These are phyloP conservation scores for Stomatorhinus ivindoensis DNA, from an alignment of 2,113 vertebrate genomes.

Conservation along the genomic window DNA sequence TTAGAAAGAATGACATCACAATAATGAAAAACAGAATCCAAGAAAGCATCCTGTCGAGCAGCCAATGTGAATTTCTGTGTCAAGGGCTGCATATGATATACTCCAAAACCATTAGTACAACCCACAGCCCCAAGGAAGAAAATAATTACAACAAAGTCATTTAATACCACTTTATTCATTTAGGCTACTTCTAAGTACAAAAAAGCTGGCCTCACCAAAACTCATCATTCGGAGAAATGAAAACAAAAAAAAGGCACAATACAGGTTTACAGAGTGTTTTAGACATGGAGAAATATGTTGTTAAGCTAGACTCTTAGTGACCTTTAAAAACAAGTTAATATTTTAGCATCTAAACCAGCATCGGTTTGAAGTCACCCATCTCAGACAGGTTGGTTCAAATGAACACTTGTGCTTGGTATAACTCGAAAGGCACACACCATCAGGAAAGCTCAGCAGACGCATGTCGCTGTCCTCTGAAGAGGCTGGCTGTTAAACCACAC, in stretches of 20 bases:
- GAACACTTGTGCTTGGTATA: not conserved
- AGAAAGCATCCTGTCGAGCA: not conserved
- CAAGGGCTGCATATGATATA: not conserved
- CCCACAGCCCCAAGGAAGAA: not conserved
- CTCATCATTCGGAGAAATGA: slow-evolving; percentile 67
- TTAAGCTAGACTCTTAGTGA: slow-evolving; percentile 46
- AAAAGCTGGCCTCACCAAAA: slow-evolving; percentile 74
- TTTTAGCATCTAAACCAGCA: not conserved
- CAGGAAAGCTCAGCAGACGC: not conserved
- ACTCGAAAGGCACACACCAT: not conserved
- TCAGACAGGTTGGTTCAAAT: slow-evolving; percentile 55
- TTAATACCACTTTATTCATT: slow-evolving; percentile 87
- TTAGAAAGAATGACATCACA: not conserved
- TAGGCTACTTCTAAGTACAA: slow-evolving; percentile 81
- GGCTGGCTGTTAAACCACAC: not conserved
- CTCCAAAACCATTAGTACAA: not conserved
- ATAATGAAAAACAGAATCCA: not conserved
- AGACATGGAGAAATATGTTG: slow-evolving; percentile 45
- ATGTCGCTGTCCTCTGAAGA: not conserved
- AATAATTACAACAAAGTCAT: slow-evolving; percentile 38
- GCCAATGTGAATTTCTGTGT: not conserved
- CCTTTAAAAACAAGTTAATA: slow-evolving; percentile 18
- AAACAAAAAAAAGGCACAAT: slow-evolving; percentile 68
- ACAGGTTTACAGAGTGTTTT: slow-evolving; percentile 70
- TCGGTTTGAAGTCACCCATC: slow-evolving; percentile 49